Conservation (phyloP, 2,888 invertebrate species). For the Ommatoiulus sabulosus region DNA sequence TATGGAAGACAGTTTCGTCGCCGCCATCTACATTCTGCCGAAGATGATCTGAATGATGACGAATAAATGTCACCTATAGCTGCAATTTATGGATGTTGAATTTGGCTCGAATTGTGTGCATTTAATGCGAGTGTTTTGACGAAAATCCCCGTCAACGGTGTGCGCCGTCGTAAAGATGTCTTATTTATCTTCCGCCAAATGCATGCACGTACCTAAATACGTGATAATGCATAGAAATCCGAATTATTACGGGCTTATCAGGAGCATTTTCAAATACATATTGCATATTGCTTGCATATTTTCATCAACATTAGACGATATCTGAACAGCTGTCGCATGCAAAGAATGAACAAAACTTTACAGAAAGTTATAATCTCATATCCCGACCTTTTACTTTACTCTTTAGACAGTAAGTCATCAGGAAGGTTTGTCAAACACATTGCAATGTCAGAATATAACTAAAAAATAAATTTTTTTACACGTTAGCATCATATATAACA, state of each 20-base stretch:
- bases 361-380: no score
- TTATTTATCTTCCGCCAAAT: neutral
- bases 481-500: no score
- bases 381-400: no score
- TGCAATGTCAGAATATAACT: no score
- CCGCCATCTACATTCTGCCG: neutral
- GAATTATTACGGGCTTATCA: neutral
- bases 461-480: no score
- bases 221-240: neutral
- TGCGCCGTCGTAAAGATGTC: neutral
- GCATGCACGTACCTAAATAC: neutral
- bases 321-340: no score
- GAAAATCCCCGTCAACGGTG: neutral
- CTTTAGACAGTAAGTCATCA: no score
- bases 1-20: neutral
- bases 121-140: neutral
- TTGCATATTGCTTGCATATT: no score
- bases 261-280: neutral
- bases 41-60: constrained; percentile 1
- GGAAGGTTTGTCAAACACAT: no score
- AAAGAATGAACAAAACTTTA: no score
- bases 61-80: neutral
- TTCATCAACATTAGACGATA: no score
- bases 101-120: neutral
- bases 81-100: neutral